phyloP scores from a whole-genome alignment of 2,797 vertebrate genomes.

The Chelon auratus region DNA sequence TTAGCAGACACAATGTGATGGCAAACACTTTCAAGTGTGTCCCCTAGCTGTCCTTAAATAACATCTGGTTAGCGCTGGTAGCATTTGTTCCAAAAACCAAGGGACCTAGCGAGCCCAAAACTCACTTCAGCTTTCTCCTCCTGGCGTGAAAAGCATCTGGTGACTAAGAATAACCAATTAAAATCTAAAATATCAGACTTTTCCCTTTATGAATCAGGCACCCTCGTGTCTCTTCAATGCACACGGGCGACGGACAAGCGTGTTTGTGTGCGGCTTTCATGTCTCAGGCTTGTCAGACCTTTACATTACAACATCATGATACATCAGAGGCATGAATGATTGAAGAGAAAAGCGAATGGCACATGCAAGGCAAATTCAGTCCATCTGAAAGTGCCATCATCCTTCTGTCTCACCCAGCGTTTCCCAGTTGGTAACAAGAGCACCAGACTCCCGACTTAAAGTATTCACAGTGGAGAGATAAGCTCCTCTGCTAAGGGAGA shows the following conservation, averaged over 20 bases:
- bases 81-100: conserved; percentile 61
- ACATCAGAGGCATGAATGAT: conserved; percentile 57
- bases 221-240: background rate
- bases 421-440: conserved; percentile 51
- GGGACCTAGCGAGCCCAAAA: conserved; percentile 30
- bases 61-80: conserved; percentile 61
- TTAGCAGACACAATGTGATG: conserved; percentile 33
- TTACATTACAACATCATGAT: conserved; percentile 44
- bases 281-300: conserved; percentile 31
- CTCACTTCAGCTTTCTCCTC: background rate
- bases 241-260: background rate
- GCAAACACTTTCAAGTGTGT: conserved; percentile 41
- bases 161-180: conserved; percentile 55
- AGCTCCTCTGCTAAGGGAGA: conserved; percentile 53
- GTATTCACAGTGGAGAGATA: conserved; percentile 65
- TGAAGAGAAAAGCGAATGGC: conserved; percentile 46
- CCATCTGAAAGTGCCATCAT: conserved; percentile 47
- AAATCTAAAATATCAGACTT: conserved; percentile 33
- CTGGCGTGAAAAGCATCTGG: conserved; percentile 43
- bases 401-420: conserved; percentile 27
- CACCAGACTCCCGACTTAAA: conserved; percentile 56
- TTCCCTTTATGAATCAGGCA: background rate
- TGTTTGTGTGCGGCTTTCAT: conserved; percentile 17
- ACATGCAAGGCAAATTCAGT: conserved; percentile 45
- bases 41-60: conserved; percentile 56